Evolutionary conservation across 1,140 invertebrate species (phyloP).

Genomic region (Megalonaias nervosa): DNA sequence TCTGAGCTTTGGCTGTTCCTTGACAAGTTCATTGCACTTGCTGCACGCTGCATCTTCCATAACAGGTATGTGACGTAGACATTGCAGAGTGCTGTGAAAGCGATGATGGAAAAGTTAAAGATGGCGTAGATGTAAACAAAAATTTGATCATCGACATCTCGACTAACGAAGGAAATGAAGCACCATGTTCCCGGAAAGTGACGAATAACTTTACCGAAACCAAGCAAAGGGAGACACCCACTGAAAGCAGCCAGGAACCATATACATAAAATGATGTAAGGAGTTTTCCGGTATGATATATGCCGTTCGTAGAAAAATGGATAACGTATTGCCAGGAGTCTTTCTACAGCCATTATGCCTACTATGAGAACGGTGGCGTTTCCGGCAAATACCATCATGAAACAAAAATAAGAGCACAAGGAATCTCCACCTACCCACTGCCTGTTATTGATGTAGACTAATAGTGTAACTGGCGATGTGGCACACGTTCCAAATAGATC

Average conservation of each 20-base stretch:
- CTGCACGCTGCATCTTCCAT: slow-evolving; percentile 52
- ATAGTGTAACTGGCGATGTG: slow-evolving; percentile 58
- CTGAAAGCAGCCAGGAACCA: slow-evolving; percentile 60
- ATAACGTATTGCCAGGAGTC: slow-evolving; percentile 66
- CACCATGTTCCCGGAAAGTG: slow-evolving; percentile 72
- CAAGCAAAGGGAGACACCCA: slow-evolving; percentile 66
- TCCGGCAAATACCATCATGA: slow-evolving; percentile 69
- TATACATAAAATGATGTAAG: slow-evolving; percentile 46
- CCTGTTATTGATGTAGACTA: slow-evolving; percentile 53
- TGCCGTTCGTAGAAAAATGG: slow-evolving; percentile 68
- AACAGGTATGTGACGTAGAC: slow-evolving; percentile 58
- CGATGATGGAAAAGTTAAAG: slow-evolving; percentile 58
- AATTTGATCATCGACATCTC: slow-evolving; percentile 32
- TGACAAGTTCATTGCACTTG: slow-evolving; percentile 33
- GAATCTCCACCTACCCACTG: slow-evolving; percentile 56
- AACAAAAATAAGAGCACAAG: slow-evolving; percentile 68
- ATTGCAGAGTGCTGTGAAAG: slow-evolving; percentile 62
- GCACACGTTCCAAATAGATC: slow-evolving; percentile 60
- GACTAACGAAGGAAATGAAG: slow-evolving; percentile 66
- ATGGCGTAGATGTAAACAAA: slow-evolving; percentile 61
- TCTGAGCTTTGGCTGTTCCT: slow-evolving; percentile 54
- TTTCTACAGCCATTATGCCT: slow-evolving; percentile 70
- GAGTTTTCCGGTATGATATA: slow-evolving; percentile 57
- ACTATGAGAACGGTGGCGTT: slow-evolving; percentile 68
- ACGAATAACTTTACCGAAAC: slow-evolving; percentile 59